Evolutionary conservation across 2,797 vertebrate genomes (phyloP).

Genomic region (Melanotaenia pygmaea): DNA sequence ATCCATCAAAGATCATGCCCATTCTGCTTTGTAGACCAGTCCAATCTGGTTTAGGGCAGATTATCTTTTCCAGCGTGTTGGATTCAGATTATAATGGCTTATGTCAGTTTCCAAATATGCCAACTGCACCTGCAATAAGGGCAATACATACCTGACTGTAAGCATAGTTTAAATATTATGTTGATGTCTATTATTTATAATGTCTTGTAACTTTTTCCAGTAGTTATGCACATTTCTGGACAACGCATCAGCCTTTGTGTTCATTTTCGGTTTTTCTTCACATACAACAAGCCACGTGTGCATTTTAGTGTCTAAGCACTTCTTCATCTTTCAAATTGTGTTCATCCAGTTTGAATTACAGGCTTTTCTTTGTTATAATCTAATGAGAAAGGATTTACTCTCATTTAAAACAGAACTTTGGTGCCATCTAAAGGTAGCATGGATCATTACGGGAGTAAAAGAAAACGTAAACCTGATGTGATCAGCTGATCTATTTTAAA

Average conservation of each 20-base stretch:
- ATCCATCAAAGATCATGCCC: too few species aligned
- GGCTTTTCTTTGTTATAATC: neutral
- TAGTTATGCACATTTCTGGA: neutral
- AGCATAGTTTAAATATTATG: too few species aligned
- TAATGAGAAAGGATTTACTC: neutral
- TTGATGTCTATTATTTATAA: too few species aligned
- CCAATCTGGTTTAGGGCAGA: neutral
- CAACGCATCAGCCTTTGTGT: neutral
- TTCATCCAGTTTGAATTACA: too few species aligned
- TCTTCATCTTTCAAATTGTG: too few species aligned
- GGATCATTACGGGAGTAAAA: neutral
- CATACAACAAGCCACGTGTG: too few species aligned
- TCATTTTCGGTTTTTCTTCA: neutral
- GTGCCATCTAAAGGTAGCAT: slow-evolving; percentile 13
- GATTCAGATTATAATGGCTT: neutral
- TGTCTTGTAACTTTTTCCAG: neutral
- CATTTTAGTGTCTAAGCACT: neutral
- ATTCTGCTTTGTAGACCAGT: neutral
- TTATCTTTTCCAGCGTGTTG: neutral
- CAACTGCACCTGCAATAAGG: too few species aligned
- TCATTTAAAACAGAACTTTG: neutral
- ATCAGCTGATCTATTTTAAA: neutral
- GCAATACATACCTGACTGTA: too few species aligned
- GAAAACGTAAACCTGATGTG: too few species aligned
- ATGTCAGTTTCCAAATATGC: neutral